Percentiles rank a stretch among this genome's conserved stretches.
These are phyloP conservation scores for Galendromus occidentalis DNA, from an alignment of 1,140 invertebrate genomes.

Conservation along the genomic window DNA sequence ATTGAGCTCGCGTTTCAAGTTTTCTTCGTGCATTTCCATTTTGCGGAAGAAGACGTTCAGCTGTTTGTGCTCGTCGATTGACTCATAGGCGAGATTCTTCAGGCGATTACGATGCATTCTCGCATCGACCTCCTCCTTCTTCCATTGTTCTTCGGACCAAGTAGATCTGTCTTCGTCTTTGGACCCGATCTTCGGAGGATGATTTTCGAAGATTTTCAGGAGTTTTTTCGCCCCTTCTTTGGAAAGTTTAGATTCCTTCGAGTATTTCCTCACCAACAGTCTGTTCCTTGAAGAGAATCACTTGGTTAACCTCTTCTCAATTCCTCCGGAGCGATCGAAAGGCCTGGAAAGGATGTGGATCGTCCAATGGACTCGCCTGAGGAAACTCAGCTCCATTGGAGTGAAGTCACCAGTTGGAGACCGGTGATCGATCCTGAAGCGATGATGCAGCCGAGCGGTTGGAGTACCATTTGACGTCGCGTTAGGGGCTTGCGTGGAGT, in stretches of 20 bases:
- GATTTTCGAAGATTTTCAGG: neutral
- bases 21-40: neutral
- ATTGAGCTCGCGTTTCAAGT: neutral
- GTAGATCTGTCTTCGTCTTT: neutral
- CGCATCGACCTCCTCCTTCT: neutral
- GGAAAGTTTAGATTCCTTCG: neutral
- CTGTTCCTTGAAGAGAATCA: neutral
- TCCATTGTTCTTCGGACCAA: neutral
- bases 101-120: neutral
- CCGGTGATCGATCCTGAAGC: no score
- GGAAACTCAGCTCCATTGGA: no score
- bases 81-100: neutral
- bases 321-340: no score
- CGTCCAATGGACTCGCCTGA: no score
- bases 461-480: no score
- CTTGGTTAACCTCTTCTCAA: no score
- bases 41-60: neutral
- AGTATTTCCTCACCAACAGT: neutral
- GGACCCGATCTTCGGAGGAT: neutral
- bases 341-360: no score
- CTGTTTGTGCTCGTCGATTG: neutral
- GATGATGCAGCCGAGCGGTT: no score
- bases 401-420: no score
- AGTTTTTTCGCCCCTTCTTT: neutral
- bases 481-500: no score